phyloP scores from a whole-genome alignment of 2,888 invertebrate species.

The Melanotus villosus region DNA sequence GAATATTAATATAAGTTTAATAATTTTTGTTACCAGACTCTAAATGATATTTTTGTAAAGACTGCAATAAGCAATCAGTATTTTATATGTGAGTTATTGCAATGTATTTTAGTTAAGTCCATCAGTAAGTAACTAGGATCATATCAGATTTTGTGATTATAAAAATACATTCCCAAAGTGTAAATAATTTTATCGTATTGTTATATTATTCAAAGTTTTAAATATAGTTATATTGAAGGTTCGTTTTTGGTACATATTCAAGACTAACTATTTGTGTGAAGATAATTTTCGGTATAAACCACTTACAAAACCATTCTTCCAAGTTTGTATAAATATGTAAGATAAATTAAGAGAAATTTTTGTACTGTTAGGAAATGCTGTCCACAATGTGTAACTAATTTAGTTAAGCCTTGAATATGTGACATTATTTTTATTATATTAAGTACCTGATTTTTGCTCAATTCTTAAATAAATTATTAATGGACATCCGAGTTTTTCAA shows the following conservation, averaged over 20 bases:
- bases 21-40: constrained; percentile 15
- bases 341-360: too few species aligned
- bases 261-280: not conserved
- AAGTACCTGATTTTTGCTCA: constrained; percentile 38
- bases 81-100: constrained; percentile 13
- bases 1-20: not conserved
- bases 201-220: constrained; percentile 30
- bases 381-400: too few species aligned
- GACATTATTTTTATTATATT: not conserved
- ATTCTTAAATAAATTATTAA: constrained; percentile 12
- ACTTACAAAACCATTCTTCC: too few species aligned
- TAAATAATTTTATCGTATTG: constrained; percentile 32
- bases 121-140: constrained; percentile 14
- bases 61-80: constrained; percentile 32
- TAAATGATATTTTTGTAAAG: constrained; percentile 36
- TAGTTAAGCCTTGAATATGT: too few species aligned
- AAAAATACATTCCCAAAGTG: constrained; percentile 27
- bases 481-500: too few species aligned
- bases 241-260: not conserved
- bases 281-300: not conserved
- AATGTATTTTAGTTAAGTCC: constrained; percentile 17
- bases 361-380: too few species aligned
- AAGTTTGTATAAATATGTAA: too few species aligned
- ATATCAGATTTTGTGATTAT: constrained; percentile 38
- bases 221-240: constrained; percentile 25